phyloP scores from a whole-genome alignment of 2,797 vertebrate genomes.

The Pempheris klunzingeri region DNA sequence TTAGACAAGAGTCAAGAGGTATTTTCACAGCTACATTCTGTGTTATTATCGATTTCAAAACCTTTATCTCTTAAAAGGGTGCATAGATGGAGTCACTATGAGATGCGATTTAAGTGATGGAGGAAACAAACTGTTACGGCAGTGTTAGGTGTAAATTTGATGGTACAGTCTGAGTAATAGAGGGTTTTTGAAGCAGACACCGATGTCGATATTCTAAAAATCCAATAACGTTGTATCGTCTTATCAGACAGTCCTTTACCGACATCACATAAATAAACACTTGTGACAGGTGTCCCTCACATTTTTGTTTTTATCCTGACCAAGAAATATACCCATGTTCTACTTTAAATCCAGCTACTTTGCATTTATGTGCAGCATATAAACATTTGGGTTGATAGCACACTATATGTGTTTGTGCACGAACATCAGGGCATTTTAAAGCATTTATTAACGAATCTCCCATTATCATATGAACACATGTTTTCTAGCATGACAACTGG shows the following conservation, averaged over 20 bases:
- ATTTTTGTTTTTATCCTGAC: neutral
- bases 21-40: conserved; percentile 7
- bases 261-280: neutral
- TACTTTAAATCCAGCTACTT: neutral
- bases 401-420: neutral
- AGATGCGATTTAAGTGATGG: neutral
- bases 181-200: neutral
- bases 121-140: neutral
- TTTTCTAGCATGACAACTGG: no score
- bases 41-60: conserved; percentile 7
- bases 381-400: neutral
- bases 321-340: neutral
- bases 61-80: neutral
- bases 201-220: no score
- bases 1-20: neutral
- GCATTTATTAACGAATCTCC: neutral
- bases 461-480: no score
- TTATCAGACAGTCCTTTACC: no score
- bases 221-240: no score
- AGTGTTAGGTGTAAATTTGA: no score
- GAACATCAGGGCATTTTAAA: neutral
- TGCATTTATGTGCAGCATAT: neutral
- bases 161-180: neutral
- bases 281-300: neutral
- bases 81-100: neutral